Base-by-base conservation (phyloP, 2,797 vertebrate genomes). In the Gambelia wislizenii region DNA sequence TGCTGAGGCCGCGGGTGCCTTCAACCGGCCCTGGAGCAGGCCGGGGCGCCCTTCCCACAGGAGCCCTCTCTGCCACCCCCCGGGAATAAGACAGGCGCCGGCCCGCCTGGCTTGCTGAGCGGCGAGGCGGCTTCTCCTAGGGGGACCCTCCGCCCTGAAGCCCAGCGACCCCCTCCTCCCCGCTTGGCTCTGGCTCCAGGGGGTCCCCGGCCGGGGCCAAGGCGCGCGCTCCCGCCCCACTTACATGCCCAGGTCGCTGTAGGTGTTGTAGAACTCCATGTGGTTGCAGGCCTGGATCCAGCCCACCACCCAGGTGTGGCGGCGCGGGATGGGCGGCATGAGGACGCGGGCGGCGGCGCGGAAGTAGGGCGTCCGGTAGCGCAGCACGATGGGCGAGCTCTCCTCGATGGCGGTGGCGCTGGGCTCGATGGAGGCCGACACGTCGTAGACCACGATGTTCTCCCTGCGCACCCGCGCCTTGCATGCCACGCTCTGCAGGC, bases 251-350 rank as follows among this genome's bases (percentile, higher is more conserved):
- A 95, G 95, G 92, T 96, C 94, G 97, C 98, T 98, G 91, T 99
- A 99, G 93, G 98, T 99, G 97, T 99, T 99, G 98, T 98, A 99
- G 96, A 99, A 99, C 94, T 99, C 98, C 99, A 99, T 99, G 96
- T 99, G 98, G 94, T 98, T 99, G 97, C 99, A 99, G 92, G 98
- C 99, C 97, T 99, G 99, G 95, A 99, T 99, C 98, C 98, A 99
- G 94, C 99, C 99, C 93, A 99, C 98, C 95, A 99, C 98, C 99
- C 99, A 99, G 83, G 98, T 99, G 97, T 99, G 98, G 64, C 98
- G 98, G 91, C 98, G 98, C 90, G 98, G 97, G 87, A 99, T 98
- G 47, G 99, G 98, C 80, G 99, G 99, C 98, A 99, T 99, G 93
- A 98, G 97, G 92, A 99, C 97, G 88, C 98, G 97, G 84, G 99